Conservation (phyloP, 1,140 invertebrate genomes). For the Drosophila sulfurigaster region DNA sequence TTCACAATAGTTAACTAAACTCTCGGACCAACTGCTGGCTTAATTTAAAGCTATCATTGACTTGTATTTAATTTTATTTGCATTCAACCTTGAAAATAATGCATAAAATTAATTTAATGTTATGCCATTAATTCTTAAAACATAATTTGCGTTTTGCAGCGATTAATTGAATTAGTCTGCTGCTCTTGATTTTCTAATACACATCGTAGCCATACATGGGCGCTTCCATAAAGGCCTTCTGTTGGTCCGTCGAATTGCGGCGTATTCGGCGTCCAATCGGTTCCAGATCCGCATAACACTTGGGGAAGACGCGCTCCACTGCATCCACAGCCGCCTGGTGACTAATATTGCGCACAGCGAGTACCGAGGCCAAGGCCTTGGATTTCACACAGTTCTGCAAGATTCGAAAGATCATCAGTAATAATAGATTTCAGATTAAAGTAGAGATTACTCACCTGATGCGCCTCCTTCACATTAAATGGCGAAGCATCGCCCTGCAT, state of each 20-base stretch:
- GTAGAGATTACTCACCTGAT: conserved; percentile 86
- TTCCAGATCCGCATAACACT: conserved; percentile 97
- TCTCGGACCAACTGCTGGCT: neutral
- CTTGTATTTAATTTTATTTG: conserved; percentile 6
- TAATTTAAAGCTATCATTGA: conserved; percentile 37
- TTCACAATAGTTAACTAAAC: conserved; percentile 30
- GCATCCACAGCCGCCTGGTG: conserved; percentile 90
- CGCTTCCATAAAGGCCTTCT: conserved; percentile 91
- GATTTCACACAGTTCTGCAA: conserved; percentile 95
- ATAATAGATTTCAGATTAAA: neutral
- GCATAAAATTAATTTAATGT: conserved; percentile 64
- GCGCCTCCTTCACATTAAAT: conserved; percentile 90
- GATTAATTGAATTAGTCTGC: conserved; percentile 26
- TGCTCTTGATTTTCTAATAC: conserved; percentile 51
- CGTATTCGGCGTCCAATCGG: conserved; percentile 94
- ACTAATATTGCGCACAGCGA: conserved; percentile 92
- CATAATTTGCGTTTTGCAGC: conserved; percentile 28
- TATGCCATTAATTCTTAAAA: conserved; percentile 45
- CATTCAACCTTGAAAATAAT: conserved; percentile 58
- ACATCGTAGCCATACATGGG: conserved; percentile 92
- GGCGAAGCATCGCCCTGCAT: conserved; percentile 91
- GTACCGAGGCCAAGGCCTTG: conserved; percentile 93
- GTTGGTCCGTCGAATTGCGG: conserved; percentile 91
- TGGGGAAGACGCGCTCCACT: conserved; percentile 95
- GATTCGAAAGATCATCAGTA: neutral